Base-by-base conservation (phyloP, 2,888 invertebrate genomes). In the Neoscelio sp. region DNA sequence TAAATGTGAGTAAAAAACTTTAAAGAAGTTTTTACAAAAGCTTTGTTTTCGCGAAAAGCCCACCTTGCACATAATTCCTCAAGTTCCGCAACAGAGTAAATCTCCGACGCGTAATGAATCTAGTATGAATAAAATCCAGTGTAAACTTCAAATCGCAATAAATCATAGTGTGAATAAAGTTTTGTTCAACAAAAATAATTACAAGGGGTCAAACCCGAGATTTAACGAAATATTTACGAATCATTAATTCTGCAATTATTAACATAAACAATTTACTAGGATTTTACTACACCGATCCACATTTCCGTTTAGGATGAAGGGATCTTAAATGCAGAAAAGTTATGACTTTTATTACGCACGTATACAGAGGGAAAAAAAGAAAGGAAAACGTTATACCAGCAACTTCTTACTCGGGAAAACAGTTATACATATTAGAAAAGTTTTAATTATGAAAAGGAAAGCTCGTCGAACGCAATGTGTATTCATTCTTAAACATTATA, bases 41-140 rank as follows among this genome's bases (percentile, higher is more conserved):
- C 62, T 75, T 67, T 52, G 60, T 67, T 75, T 60, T 68, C 54
- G 20, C 23, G 30, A 42, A 60, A 54, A 65, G 20, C 75, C 28
- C 33, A 44, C 46, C 62, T 68, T 33, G 46, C 40, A 75, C 67
- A 68, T 75, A 75, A 75, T 75, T 75, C 50, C 54, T 75, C 67
- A 60, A 75, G 60, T 75, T 75, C 75, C 67, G 46, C 40, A 75
- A 68, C 52, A 75, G 44, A 46, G 56, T 75, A 75, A 75, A 75
- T 75, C 75, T 75, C 54, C 42, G 44, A 23, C 65, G 44, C 52
- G 75, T 54, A 75, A 62, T 62, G 52, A 33, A 54, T 62, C 54
- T 54, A 20, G 50, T 60, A 60, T 68, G 75, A 75, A 67, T 67
- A 75, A 75, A 75, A 67, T 68, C 44, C 60, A 40, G 10, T 46